Conservation (phyloP, 2,113 vertebrate species). For the Channa maculata region DNA sequence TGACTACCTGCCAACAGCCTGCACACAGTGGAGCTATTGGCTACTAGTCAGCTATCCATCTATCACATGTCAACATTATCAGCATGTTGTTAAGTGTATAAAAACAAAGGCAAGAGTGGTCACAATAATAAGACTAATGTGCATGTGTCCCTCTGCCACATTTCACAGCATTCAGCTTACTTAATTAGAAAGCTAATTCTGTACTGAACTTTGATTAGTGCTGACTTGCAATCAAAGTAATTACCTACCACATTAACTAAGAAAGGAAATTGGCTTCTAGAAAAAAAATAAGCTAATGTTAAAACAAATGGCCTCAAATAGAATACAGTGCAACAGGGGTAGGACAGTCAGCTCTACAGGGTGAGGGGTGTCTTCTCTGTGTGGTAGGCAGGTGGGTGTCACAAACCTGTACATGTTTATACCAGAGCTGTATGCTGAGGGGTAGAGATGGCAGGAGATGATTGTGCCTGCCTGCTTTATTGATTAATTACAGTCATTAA, state of each 20-base stretch:
- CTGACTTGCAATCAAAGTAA: slow-evolving; percentile 49
- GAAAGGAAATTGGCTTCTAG: slow-evolving; percentile 26
- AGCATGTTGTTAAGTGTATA: slow-evolving; percentile 39
- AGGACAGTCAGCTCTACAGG: neutral
- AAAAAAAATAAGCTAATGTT: slow-evolving; percentile 13
- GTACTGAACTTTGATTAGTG: slow-evolving; percentile 59
- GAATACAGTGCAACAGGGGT: neutral
- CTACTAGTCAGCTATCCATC: slow-evolving; percentile 72
- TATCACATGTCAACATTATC: slow-evolving; percentile 41
- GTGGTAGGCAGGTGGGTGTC: slow-evolving; percentile 8
- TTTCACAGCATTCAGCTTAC: slow-evolving; percentile 28
- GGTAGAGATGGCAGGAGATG: slow-evolving; percentile 8
- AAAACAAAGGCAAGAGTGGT: slow-evolving; percentile 7
- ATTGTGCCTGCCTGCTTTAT: slow-evolving; percentile 25
- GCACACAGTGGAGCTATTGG: slow-evolving; percentile 55
- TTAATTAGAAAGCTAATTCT: slow-evolving; percentile 56
- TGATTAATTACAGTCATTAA: slow-evolving; percentile 80
- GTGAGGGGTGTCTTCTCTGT: neutral
- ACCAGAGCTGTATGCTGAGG: neutral
- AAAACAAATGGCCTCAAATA: slow-evolving; percentile 10
- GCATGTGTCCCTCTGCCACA: slow-evolving; percentile 7
- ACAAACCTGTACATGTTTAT: slow-evolving; percentile 12
- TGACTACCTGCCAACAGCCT: slow-evolving; percentile 68
- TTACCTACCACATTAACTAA: slow-evolving; percentile 54
- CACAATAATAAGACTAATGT: neutral